Base-by-base conservation (phyloP, 1,140 invertebrate species). In the Telenomus remus region DNA sequence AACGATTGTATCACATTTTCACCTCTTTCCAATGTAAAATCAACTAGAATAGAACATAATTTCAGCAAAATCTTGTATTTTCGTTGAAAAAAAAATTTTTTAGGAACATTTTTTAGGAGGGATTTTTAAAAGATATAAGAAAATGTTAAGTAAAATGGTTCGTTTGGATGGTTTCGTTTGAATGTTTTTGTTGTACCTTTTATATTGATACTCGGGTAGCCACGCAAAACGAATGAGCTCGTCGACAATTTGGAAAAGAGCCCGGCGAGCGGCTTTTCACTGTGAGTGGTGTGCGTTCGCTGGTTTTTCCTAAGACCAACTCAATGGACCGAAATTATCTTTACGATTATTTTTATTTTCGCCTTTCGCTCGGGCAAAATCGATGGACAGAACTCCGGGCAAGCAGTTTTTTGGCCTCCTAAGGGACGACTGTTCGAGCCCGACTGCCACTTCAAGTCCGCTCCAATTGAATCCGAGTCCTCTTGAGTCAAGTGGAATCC, bases 341-440 rank as follows among this genome's bases (percentile, higher is more conserved):
- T 64, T 64, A 55, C 35, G 50, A 14, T 64, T 54, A 55, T 55
- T 55, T 55, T 64, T 54, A 55, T 55, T 55, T 55, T 47, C 15
- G 44, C 37, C n/a, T 42, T 61, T 47, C 43, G 16, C 9, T 13
- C 34, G 16, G 33, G 43, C 19, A 42, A 53, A 63, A 63, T 63
- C 59, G 49, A 53, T 46, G 59, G 5, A 15, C 16, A 50, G 48
- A 61, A 42, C 15, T 33, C 6, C 19, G 1, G 6, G 37, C 48
- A 33, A 12, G 47, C 35, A 12, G 27, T 39, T 39, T 39, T 39
- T 39, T 27, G 19, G 19, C 19, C 19, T 27, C 19, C 19, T 27
- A 27, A 27, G 19, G 19, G 19, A 27, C 19, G 19, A 27, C 19
- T 27, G 19, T 27, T 27, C 19, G 6, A 27, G 19, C 19, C 2